phyloP scores from a whole-genome alignment of 2,797 vertebrate genomes.

The Mico argentatus region DNA sequence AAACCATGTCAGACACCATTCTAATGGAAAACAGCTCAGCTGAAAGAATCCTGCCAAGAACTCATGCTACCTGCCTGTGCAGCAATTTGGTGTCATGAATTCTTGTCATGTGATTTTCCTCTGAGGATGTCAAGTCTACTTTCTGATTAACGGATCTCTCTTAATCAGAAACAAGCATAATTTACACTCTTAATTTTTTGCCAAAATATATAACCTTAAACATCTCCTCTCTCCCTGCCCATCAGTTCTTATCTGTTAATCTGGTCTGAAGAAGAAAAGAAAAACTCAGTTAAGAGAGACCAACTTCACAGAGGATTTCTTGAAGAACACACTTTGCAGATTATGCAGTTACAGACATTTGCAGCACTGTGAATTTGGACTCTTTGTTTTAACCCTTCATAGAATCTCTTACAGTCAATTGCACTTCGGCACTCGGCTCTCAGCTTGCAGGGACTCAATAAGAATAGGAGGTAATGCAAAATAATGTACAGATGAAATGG shows the following conservation, averaged over 20 bases:
- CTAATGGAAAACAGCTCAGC: not conserved
- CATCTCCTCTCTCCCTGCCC: not conserved
- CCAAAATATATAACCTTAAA: not conserved
- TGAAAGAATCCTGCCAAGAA: not conserved
- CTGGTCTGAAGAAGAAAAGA: too few relatives aligned
- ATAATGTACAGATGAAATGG: not conserved
- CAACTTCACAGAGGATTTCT: not conserved
- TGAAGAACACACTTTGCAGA: not conserved
- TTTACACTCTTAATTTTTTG: not conserved
- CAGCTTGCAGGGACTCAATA: not conserved
- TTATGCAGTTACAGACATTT: not conserved
- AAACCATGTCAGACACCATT: not conserved
- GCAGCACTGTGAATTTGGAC: not conserved
- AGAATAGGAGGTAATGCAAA: not conserved
- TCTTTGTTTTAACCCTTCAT: not conserved
- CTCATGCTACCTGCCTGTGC: not conserved
- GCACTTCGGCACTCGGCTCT: not conserved
- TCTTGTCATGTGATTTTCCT: not conserved
- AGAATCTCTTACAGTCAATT: not conserved
- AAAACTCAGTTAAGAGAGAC: conserved; percentile 2
- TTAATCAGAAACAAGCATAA: not conserved
- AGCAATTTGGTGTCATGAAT: not conserved
- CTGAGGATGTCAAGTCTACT: not conserved
- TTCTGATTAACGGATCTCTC: not conserved
- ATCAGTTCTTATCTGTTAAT: not conserved